Evolutionary conservation across 2,888 invertebrate species (phyloP).

Genomic region (Drosophila cognata): DNA sequence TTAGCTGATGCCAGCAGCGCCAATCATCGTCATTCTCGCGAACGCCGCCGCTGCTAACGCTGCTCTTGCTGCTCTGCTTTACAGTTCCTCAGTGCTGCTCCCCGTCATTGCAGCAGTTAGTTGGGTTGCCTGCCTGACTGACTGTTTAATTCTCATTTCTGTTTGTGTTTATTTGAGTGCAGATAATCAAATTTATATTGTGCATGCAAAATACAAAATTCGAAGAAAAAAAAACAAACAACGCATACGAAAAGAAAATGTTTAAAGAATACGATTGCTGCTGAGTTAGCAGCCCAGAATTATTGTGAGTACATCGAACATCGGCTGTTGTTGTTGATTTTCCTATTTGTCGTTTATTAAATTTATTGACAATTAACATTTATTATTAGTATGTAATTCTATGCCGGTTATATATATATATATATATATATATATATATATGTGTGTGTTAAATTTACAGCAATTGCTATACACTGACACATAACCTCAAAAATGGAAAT

Average conservation of each 20-base stretch:
- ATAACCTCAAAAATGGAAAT: slow-evolving; percentile 64
- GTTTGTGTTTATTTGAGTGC: slow-evolving; percentile 62
- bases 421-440: too few relatives aligned
- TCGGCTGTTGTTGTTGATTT: slow-evolving; percentile 33
- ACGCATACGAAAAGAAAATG: slow-evolving; percentile 54
- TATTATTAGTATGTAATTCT: slow-evolving; percentile 48
- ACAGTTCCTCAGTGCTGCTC: slow-evolving; percentile 53
- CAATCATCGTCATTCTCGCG: slow-evolving; percentile 67
- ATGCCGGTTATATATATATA: slow-evolving; percentile 27
- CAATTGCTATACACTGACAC: slow-evolving; percentile 41
- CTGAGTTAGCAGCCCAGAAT: slow-evolving; percentile 54
- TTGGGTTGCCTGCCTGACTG: slow-evolving; percentile 38
- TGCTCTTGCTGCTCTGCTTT: slow-evolving; percentile 45
- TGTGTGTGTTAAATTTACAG: slow-evolving; percentile 32
- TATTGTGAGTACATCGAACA: slow-evolving; percentile 45
- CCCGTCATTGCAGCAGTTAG: slow-evolving; percentile 57
- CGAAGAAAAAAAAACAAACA: slow-evolving; percentile 18
- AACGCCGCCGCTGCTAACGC: slow-evolving; percentile 49
- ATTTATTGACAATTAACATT: slow-evolving; percentile 60
- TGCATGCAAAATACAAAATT: slow-evolving; percentile 63
- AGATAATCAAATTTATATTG: slow-evolving; percentile 78
- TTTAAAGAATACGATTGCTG: slow-evolving; percentile 48
- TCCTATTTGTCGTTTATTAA: slow-evolving; percentile 61
- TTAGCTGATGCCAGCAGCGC: slow-evolving; percentile 70
- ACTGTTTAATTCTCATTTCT: slow-evolving; percentile 45